phyloP scores from a whole-genome alignment of 2,113 vertebrate species.

The Pavo muticus region DNA sequence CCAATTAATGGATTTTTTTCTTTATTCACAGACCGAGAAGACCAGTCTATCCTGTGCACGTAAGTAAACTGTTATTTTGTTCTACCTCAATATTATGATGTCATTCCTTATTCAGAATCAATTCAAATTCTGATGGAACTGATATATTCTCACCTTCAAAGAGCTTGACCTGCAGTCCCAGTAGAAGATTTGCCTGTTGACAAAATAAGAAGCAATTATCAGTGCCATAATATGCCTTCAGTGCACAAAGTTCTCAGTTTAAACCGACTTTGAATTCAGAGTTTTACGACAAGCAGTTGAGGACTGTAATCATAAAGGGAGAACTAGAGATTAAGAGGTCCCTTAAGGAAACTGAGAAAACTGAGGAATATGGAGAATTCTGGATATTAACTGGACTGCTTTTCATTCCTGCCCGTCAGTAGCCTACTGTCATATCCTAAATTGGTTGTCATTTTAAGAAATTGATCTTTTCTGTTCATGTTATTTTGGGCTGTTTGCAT shows the following conservation, averaged over 20 bases:
- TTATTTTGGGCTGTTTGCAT: not conserved
- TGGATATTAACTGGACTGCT: not conserved
- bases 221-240: not conserved
- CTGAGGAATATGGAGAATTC: not conserved
- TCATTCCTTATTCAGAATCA: not conserved
- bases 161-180: not conserved
- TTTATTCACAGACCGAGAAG: slow-evolving; percentile 91
- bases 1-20: slow-evolving; percentile 15
- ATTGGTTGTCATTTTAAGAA: not conserved
- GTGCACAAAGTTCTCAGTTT: not conserved
- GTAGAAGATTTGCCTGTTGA: not conserved
- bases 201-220: not conserved
- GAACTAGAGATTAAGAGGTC: not conserved
- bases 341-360: not conserved
- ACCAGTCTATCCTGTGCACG: slow-evolving; percentile 99
- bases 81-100: not conserved
- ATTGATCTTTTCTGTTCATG: not conserved
- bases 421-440: not conserved
- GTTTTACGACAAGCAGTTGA: not conserved
- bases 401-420: not conserved
- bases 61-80: slow-evolving; percentile 79
- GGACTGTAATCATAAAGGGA: not conserved
- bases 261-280: not conserved
- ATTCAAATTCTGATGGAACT: not conserved
- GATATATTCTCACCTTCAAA: not conserved